A percentile compares a stretch with the other conserved stretches of the same genome.
These are phyloP conservation scores for Porites australiensis DNA, from an alignment of 64 coral and sea anemone species.

Conservation along the genomic window DNA sequence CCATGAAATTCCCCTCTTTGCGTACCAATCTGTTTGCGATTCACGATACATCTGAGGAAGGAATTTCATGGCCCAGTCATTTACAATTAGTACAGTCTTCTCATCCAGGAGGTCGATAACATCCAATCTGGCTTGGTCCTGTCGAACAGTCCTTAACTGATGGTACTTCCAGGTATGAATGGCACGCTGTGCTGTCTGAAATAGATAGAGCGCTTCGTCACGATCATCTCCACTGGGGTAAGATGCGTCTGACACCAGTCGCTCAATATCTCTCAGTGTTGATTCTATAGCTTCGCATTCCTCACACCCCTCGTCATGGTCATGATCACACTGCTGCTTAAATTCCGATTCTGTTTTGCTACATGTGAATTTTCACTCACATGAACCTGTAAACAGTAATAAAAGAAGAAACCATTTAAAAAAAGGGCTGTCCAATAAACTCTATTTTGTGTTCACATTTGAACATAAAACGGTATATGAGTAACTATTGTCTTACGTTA, in stretches of 20 bases:
- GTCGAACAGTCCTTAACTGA: constrained; percentile 21
- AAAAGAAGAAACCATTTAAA: too few relatives aligned
- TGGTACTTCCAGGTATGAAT: constrained; percentile 48
- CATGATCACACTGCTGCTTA: constrained; percentile 1
- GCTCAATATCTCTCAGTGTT: background rate
- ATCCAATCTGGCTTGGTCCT: constrained; percentile 35
- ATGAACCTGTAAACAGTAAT: too few relatives aligned
- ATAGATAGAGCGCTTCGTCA: constrained; percentile 42
- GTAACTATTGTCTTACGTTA: too few relatives aligned
- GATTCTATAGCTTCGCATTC: constrained; percentile 22
- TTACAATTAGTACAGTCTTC: background rate
- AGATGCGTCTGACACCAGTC: background rate
- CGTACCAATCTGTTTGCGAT: background rate
- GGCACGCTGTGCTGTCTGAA: constrained; percentile 7
- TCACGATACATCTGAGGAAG: constrained; percentile 1
- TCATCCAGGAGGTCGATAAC: background rate
- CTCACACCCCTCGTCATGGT: constrained; percentile 4
- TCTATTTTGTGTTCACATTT: too few relatives aligned
- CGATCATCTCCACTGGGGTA: constrained; percentile 31
- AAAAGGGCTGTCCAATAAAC: too few relatives aligned
- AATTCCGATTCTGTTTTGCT: too few relatives aligned
- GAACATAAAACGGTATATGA: too few relatives aligned
- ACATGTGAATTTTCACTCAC: too few relatives aligned
- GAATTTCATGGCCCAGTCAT: background rate
- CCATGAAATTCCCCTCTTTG: background rate